Percentiles rank a stretch among this genome's conserved stretches.
phyloP scores from a whole-genome alignment of 2,888 invertebrate genomes.

The Xanthia togata region DNA sequence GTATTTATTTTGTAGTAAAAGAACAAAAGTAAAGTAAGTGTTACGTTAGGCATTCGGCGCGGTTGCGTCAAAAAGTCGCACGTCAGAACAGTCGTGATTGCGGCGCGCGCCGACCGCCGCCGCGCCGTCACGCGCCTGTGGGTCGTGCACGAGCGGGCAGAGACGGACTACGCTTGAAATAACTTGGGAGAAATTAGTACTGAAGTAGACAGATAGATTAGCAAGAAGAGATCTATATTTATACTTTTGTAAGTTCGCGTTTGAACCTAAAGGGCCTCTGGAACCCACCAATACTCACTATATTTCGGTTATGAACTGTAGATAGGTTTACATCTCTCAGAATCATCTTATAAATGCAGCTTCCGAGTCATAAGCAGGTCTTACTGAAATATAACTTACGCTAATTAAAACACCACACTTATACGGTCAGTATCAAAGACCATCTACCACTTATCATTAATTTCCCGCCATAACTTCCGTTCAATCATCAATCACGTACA shows the following conservation, averaged over 20 bases:
- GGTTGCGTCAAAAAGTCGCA: slow-evolving; percentile 85
- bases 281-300: not conserved
- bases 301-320: not conserved
- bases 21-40: slow-evolving; percentile 66
- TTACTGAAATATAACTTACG: not conserved
- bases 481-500: slow-evolving; percentile 52
- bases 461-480: slow-evolving; percentile 53
- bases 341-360: not conserved
- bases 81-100: slow-evolving; percentile 85
- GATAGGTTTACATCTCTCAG: not conserved
- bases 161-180: slow-evolving; percentile 71
- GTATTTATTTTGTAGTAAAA: slow-evolving; percentile 57
- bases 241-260: not conserved
- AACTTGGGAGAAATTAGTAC: slow-evolving; percentile 25
- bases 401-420: slow-evolving; percentile 32
- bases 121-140: slow-evolving; percentile 89
- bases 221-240: not conserved
- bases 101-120: slow-evolving; percentile 87
- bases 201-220: not conserved
- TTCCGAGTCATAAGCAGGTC: no score
- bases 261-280: not conserved
- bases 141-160: slow-evolving; percentile 84
- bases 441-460: slow-evolving; percentile 40
- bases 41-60: slow-evolving; percentile 66
- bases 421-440: slow-evolving; percentile 27